Conservation (phyloP, 2,888 invertebrate species). For the Nipponacmea schrenckii region DNA sequence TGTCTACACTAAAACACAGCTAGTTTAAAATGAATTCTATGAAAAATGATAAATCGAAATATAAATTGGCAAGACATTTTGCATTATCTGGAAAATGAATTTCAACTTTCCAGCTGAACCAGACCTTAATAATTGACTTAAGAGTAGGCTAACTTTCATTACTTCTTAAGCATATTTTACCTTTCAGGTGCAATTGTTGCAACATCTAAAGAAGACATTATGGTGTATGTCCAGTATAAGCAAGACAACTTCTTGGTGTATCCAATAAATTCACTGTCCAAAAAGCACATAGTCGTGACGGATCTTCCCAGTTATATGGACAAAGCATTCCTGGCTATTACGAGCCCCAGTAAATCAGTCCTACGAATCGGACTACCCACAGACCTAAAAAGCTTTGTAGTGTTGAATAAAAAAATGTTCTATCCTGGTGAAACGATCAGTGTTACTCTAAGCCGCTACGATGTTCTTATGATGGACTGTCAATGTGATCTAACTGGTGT, state of each 20-base stretch:
- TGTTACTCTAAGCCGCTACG: neutral
- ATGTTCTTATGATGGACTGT: neutral
- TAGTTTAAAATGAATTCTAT: no score
- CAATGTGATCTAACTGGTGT: neutral
- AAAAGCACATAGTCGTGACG: neutral
- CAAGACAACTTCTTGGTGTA: conserved; percentile 4
- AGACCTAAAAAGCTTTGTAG: neutral
- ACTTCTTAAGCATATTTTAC: no score
- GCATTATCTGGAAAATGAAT: no score
- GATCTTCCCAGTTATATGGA: neutral
- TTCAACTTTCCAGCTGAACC: no score
- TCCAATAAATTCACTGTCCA: neutral
- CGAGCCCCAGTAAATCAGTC: neutral
- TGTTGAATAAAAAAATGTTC: neutral
- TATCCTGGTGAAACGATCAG: neutral
- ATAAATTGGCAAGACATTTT: no score
- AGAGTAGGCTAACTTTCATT: no score
- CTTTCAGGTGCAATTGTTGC: neutral
- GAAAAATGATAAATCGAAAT: no score
- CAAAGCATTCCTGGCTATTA: neutral
- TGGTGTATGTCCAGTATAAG: neutral
- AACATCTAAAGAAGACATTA: neutral
- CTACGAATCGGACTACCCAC: neutral
- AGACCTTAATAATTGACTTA: no score
- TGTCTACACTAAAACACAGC: no score